Percentiles rank a stretch among this genome's conserved stretches.
phyloP scores from a whole-genome alignment of 2,797 vertebrate species.

The Spatula versicolor region DNA sequence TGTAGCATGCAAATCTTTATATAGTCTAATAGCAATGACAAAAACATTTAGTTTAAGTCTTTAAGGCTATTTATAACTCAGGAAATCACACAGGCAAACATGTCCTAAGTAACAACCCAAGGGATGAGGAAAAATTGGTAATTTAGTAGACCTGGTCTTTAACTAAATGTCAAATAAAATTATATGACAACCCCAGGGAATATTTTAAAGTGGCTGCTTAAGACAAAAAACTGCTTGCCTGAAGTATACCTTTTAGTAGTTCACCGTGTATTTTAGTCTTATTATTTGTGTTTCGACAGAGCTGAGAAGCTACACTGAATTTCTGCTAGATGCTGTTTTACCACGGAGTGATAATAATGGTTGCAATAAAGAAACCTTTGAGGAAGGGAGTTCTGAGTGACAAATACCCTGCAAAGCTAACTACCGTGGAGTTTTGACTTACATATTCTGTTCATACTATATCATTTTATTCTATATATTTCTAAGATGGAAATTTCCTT shows the following conservation, averaged over 20 bases:
- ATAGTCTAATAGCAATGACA: background rate
- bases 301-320: background rate
- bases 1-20: background rate
- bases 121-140: background rate
- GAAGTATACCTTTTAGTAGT: background rate
- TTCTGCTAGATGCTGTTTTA: background rate
- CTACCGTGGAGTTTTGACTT: background rate
- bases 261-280: background rate
- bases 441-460: background rate
- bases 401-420: background rate
- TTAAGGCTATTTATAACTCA: background rate
- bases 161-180: constrained; percentile 3
- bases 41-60: background rate
- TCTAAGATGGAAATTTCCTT: background rate
- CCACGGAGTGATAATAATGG: background rate
- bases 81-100: background rate
- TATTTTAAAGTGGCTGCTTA: background rate
- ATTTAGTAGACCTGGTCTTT: background rate
- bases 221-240: background rate
- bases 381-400: background rate
- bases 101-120: background rate
- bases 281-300: background rate
- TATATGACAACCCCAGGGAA: background rate
- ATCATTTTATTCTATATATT: background rate
- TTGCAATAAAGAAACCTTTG: background rate